Evolutionary conservation across 2,113 vertebrate species (phyloP).

Genomic region (Boleophthalmus pectinirostris): DNA sequence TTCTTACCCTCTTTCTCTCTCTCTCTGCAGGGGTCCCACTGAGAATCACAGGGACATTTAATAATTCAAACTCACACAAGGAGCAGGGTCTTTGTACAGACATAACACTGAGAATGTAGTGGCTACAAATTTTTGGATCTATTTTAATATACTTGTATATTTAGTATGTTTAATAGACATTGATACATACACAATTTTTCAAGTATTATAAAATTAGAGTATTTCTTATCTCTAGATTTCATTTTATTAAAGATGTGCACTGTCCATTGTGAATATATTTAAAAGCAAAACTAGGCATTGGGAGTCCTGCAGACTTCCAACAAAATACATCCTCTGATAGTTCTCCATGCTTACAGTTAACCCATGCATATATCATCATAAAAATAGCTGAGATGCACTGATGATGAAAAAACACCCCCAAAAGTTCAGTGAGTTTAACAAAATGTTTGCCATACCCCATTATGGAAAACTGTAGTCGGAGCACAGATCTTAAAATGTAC

Average conservation of each 20-base stretch:
- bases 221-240: not conserved
- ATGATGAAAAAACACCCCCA: not conserved
- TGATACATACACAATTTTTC: not conserved
- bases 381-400: not conserved
- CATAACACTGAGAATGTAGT: not conserved
- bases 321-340: not conserved
- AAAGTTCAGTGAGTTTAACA: not conserved
- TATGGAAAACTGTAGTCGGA: not conserved
- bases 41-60: conserved; percentile 27
- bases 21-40: conserved; percentile 39
- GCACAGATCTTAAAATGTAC: not conserved
- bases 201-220: not conserved
- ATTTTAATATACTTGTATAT: not conserved
- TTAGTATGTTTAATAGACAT: not conserved
- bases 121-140: not conserved
- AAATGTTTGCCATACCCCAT: not conserved
- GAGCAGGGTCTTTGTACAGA: not conserved
- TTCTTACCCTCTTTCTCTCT: not conserved
- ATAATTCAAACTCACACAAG: conserved; percentile 54
- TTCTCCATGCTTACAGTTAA: not conserved
- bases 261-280: not conserved
- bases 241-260: not conserved
- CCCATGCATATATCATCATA: not conserved
- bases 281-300: too few relatives aligned
- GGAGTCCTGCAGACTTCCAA: not conserved